Evolutionary conservation across 2,113 vertebrate genomes (phyloP).

Genomic region (Oxygymnocypris stewartii): DNA sequence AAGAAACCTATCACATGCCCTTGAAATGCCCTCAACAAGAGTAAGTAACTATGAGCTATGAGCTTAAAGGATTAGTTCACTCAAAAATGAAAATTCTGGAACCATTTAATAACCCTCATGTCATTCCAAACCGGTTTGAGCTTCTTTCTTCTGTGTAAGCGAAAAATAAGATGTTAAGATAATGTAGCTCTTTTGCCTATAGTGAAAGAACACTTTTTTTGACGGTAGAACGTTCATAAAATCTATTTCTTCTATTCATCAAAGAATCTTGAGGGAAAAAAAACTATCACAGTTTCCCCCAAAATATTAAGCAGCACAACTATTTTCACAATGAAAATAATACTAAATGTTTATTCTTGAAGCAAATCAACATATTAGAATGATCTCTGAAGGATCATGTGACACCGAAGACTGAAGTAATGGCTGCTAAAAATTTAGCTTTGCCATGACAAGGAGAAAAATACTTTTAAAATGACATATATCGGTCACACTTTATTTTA

Average conservation of each 20-base stretch:
- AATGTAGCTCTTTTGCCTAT: neutral
- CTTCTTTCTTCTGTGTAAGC: neutral
- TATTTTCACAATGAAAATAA: neutral
- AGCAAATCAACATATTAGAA: too few species aligned
- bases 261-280: too few species aligned
- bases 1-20: conserved; percentile 2
- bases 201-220: neutral
- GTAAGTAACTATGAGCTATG: conserved; percentile 32
- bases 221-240: too few species aligned
- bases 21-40: neutral
- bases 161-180: neutral
- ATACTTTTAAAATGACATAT: too few species aligned
- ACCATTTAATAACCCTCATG: neutral
- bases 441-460: too few species aligned
- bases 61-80: neutral
- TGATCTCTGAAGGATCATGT: too few species aligned
- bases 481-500: too few species aligned
- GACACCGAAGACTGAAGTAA: too few species aligned
- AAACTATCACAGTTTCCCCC: too few species aligned
- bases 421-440: too few species aligned
- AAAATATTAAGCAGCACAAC: neutral
- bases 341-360: too few species aligned
- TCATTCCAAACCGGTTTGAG: neutral
- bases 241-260: too few species aligned
- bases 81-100: neutral